These are phyloP conservation scores for Vombatus ursinus DNA, from an alignment of 2,113 vertebrate species.

Conservation along the genomic window DNA sequence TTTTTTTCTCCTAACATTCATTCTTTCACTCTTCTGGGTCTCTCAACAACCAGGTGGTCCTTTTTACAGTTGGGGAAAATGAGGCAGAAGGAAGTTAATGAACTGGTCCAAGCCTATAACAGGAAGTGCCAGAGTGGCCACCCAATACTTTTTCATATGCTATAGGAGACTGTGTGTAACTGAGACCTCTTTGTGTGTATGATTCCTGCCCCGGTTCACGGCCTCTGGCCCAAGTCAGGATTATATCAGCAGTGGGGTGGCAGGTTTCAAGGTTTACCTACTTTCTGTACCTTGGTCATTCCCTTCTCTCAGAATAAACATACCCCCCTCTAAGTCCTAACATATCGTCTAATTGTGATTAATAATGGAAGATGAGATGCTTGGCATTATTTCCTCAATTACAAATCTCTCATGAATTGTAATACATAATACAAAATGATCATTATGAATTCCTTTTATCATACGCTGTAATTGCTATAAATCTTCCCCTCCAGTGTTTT, in stretches of 20 bases:
- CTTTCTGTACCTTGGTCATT: neutral
- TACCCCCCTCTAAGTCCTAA: constrained; percentile 8
- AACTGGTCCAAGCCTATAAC: neutral
- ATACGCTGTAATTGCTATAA: constrained; percentile 40
- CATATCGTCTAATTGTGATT: neutral
- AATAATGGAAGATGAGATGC: constrained; percentile 36
- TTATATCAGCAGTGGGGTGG: neutral
- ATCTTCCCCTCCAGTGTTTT: constrained; percentile 10
- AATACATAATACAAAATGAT: constrained; percentile 54
- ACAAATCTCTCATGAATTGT: constrained; percentile 43
- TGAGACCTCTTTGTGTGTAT: neutral
- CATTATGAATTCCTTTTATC: constrained; percentile 40
- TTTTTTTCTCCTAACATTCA: neutral
- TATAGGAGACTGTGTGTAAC: neutral
- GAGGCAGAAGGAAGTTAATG: neutral
- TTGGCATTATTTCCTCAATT: constrained; percentile 52
- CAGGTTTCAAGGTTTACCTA: neutral
- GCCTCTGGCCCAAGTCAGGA: neutral
- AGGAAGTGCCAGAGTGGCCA: neutral
- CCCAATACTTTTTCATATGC: neutral
- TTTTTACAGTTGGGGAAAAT: neutral
- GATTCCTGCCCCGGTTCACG: neutral
- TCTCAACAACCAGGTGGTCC: neutral
- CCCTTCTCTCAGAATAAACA: constrained; percentile 43
- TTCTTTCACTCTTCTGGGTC: neutral